Base-by-base conservation (phyloP, 2,113 vertebrate genomes). In the Halichoeres trimaculatus region DNA sequence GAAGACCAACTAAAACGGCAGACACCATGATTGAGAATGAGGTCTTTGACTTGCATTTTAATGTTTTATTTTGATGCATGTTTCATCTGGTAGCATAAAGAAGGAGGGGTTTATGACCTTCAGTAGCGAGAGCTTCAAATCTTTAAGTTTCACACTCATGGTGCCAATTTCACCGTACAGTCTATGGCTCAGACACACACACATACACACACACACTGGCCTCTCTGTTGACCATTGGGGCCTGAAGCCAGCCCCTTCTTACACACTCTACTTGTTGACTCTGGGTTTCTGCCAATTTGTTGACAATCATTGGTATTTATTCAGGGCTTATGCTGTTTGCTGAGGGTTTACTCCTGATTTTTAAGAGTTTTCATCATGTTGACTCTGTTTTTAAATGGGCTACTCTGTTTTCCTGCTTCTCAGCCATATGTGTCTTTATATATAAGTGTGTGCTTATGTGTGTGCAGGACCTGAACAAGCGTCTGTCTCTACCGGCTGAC, bases 401-500 rank as follows among this genome's bases (percentile, higher is more conserved):
- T 57, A 40, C 5, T 55, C 16, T 76, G 19, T 59, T 62, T 13
- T 70, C 10, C 52, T 55, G 30, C 30, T 30, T 30, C 30, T 30
- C 30, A 30, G 30, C 30, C 6, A 30, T 30, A 30, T 6, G 6
- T 30, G 30, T 30, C 6, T 30, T 4, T 30, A 30, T 30, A 30
- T 30, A 30, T 30, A 30, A 16, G 41, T 20, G 45, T 48, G 45
- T 48, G n/a, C 40, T 13, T 63, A 16, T 85, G 23, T 66, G 13
- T 30, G 2, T 53, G 36, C 85, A 99, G 98, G 98, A 99, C 91
- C 91, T 99, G 90, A 99, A 99, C 92, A 99, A 99, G 78, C 95
- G 98, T 17, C 91, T 99, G 90, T 99, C 98, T 8, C 93, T 99
- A 60, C 98, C 98, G 5, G 97, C 98, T 54, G 98, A 99, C 88